Evolutionary conservation across 1,140 invertebrate genomes (phyloP).

Genomic region (Hyles euphorbiae): DNA sequence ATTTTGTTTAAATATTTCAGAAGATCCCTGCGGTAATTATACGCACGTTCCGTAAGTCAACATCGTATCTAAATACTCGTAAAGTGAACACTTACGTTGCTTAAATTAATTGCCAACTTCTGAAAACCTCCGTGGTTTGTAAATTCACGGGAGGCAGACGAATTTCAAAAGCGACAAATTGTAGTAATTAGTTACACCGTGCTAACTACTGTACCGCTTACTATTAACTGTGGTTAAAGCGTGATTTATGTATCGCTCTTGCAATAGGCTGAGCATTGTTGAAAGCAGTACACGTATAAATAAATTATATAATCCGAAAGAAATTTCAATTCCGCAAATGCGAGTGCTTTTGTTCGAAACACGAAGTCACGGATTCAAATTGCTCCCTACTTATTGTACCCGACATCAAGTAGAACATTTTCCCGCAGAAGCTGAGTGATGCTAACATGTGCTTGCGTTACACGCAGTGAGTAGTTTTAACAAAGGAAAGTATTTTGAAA

Average conservation of each 20-base stretch:
- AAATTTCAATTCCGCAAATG: too few relatives aligned
- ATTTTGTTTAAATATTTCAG: too few relatives aligned
- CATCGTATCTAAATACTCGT: background rate
- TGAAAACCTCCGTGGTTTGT: constrained; percentile 21
- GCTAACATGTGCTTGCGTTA: constrained; percentile 17
- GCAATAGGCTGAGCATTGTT: too few relatives aligned
- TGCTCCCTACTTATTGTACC: too few relatives aligned
- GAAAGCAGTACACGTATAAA: too few relatives aligned
- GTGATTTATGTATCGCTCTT: too few relatives aligned
- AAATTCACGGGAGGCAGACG: constrained; percentile 12
- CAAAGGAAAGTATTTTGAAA: constrained; percentile 67
- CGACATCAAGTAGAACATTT: constrained; percentile 1
- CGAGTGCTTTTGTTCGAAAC: too few relatives aligned
- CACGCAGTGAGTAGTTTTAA: constrained; percentile 57
- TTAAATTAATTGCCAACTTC: constrained; percentile 30
- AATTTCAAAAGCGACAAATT: constrained; percentile 19
- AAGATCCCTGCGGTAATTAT: too few relatives aligned
- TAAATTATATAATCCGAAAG: too few relatives aligned
- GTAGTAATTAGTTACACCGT: constrained; percentile 15
- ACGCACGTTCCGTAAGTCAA: too few relatives aligned
- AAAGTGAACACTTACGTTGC: constrained; percentile 22
- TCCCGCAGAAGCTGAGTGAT: too few relatives aligned
- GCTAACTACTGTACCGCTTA: background rate
- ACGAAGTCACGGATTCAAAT: too few relatives aligned
- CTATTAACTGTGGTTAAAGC: background rate